Percentiles rank a stretch among this genome's conserved stretches.
These are phyloP conservation scores for Gymnobelideus leadbeateri DNA, from an alignment of 2,113 vertebrate genomes.

Conservation along the genomic window DNA sequence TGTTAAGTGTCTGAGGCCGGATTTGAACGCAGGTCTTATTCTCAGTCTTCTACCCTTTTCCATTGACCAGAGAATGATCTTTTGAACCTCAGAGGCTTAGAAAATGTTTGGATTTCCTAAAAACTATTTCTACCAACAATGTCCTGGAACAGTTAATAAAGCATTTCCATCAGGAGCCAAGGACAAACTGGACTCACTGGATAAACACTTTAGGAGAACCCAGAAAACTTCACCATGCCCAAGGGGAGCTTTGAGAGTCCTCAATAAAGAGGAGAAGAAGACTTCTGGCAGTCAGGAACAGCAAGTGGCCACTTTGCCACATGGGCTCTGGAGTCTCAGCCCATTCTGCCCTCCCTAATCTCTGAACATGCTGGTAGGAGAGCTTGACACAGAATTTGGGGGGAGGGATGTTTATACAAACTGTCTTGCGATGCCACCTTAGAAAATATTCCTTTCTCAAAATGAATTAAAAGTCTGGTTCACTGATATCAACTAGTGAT, in stretches of 20 bases:
- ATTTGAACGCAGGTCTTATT: no score
- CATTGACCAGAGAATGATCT: no score
- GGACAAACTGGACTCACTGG: background rate
- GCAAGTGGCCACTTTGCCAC: background rate
- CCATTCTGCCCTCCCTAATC: background rate
- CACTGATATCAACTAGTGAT: background rate
- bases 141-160: background rate
- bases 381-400: background rate
- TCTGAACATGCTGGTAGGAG: background rate
- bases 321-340: background rate
- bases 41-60: no score
- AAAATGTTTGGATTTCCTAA: background rate
- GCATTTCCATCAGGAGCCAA: background rate
- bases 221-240: background rate
- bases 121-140: background rate
- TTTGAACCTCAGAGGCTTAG: background rate
- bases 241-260: background rate
- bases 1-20: no score
- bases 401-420: background rate
- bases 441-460: background rate
- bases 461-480: background rate
- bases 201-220: background rate
- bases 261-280: background rate
- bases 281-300: background rate
- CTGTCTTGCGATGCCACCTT: background rate